These are phyloP conservation scores for Pygmarrhopalites habei DNA, from an alignment of 1,140 invertebrate genomes.

Conservation along the genomic window DNA sequence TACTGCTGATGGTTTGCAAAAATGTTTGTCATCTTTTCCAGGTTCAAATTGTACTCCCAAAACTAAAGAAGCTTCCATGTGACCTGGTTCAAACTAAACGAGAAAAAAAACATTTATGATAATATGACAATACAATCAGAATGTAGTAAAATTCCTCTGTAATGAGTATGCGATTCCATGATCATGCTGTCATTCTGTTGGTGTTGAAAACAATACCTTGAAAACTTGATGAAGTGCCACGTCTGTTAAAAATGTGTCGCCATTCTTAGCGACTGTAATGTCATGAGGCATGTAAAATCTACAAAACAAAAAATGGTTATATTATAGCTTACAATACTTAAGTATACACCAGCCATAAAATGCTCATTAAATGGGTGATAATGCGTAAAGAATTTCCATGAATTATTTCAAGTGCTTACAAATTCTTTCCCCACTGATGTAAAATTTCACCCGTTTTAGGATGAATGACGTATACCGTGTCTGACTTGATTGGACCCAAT, in stretches of 20 bases:
- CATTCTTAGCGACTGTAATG: slow-evolving; percentile 69
- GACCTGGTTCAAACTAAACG: slow-evolving; percentile 33
- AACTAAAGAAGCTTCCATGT: slow-evolving; percentile 34
- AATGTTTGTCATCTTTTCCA: slow-evolving; percentile 66
- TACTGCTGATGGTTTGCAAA: slow-evolving; percentile 90
- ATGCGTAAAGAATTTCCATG: too few species aligned
- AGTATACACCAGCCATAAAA: too few species aligned
- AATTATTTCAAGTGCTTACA: too few species aligned
- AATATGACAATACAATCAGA: too few species aligned
- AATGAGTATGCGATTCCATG: too few species aligned
- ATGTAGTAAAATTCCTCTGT: too few species aligned
- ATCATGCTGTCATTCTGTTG: background rate
- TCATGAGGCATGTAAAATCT: slow-evolving; percentile 90
- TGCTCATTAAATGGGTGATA: too few species aligned
- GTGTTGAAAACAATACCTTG: slow-evolving; percentile 46
- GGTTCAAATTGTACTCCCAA: slow-evolving; percentile 61
- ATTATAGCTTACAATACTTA: background rate
- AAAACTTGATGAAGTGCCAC: slow-evolving; percentile 88
- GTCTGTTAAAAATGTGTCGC: slow-evolving; percentile 87
- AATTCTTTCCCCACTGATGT: slow-evolving; percentile 67
- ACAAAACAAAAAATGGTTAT: slow-evolving; percentile 6
- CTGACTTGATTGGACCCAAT: slow-evolving; percentile 60
- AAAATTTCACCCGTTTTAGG: slow-evolving; percentile 60
- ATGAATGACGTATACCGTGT: slow-evolving; percentile 68
- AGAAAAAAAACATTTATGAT: slow-evolving; percentile 3